These are phyloP conservation scores for Agapostemon virescens DNA, from an alignment of 2,888 invertebrate genomes.

Conservation along the genomic window DNA sequence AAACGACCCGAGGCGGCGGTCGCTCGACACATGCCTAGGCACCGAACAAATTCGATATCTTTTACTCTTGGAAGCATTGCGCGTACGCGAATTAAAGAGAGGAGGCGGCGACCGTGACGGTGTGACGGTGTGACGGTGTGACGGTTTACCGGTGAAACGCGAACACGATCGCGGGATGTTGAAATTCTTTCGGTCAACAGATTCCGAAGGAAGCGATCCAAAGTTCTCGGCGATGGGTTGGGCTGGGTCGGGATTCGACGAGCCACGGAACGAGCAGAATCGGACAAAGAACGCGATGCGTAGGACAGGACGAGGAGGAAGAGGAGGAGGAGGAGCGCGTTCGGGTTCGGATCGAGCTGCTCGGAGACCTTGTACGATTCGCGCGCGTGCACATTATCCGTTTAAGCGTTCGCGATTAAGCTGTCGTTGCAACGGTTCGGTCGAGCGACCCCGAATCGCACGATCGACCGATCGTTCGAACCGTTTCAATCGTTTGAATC, in stretches of 20 bases:
- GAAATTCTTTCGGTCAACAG: slow-evolving; percentile 33
- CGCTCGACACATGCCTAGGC: neutral
- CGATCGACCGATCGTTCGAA: slow-evolving; percentile 45
- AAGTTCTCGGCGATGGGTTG: slow-evolving; percentile 54
- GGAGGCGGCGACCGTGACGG: neutral
- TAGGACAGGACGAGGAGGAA: neutral
- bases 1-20: too few species aligned
- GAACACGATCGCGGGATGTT: slow-evolving; percentile 25
- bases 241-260: slow-evolving; percentile 63
- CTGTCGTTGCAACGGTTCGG: slow-evolving; percentile 34
- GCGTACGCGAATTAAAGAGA: neutral
- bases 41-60: neutral
- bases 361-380: slow-evolving; percentile 30
- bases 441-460: slow-evolving; percentile 36
- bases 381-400: slow-evolving; percentile 20
- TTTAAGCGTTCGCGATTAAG: slow-evolving; percentile 35
- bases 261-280: slow-evolving; percentile 63
- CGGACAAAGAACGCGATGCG: slow-evolving; percentile 3
- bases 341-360: slow-evolving; percentile 42
- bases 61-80: too few species aligned
- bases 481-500: slow-evolving; percentile 40
- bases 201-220: slow-evolving; percentile 49
- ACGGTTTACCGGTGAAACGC: neutral
- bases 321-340: too few species aligned
- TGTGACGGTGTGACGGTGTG: neutral